Percentiles rank a stretch among this genome's conserved stretches.
phyloP scores from a whole-genome alignment of 2,888 invertebrate genomes.

The Ceriagrion tenellum region DNA sequence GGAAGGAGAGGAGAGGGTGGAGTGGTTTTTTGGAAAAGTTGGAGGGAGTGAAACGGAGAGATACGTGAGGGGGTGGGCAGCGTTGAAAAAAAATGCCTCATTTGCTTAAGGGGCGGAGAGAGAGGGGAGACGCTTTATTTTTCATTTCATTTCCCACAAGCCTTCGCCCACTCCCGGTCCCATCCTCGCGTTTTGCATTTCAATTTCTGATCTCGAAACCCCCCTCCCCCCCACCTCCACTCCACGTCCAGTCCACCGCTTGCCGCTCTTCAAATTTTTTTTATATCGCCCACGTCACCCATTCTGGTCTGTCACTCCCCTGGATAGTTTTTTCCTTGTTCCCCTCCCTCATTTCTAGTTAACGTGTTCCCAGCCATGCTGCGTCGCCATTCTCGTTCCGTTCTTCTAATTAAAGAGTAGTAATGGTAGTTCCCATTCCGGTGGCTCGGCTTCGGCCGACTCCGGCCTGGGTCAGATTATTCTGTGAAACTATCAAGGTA shows the following conservation, averaged over 20 bases:
- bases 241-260: neutral
- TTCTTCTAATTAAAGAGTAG: too few species aligned
- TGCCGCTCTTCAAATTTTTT: neutral
- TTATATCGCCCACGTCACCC: neutral
- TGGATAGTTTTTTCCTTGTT: neutral
- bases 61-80: neutral
- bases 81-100: neutral
- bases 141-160: neutral
- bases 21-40: neutral
- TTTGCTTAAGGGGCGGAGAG: neutral
- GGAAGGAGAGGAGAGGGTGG: neutral
- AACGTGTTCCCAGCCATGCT: too few species aligned
- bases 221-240: neutral
- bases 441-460: too few species aligned
- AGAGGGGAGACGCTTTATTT: neutral
- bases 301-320: neutral
- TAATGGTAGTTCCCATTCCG: too few species aligned
- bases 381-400: too few species aligned
- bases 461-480: too few species aligned
- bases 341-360: too few species aligned
- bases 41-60: neutral
- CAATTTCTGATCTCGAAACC: neutral
- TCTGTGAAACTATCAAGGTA: too few species aligned
- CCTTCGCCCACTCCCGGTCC: neutral
- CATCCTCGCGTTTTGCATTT: neutral